These are phyloP conservation scores for Polyergus mexicanus DNA, from an alignment of 1,140 invertebrate species.

Conservation along the genomic window DNA sequence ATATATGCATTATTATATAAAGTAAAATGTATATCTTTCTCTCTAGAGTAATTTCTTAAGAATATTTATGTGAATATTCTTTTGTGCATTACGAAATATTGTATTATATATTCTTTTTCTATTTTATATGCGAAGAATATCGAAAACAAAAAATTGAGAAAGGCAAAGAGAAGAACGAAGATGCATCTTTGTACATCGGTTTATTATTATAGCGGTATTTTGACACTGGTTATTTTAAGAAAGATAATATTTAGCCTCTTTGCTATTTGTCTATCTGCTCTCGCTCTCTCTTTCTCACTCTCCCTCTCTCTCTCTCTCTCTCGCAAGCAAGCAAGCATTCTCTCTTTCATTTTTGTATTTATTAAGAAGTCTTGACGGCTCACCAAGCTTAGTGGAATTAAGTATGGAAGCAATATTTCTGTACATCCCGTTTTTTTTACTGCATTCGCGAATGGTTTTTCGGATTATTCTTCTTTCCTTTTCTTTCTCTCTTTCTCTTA, in stretches of 20 bases:
- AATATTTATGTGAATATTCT: slow-evolving; percentile 26
- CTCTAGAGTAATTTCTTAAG: neutral
- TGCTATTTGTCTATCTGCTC: slow-evolving; percentile 71
- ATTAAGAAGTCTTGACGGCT: slow-evolving; percentile 74
- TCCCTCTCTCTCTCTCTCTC: slow-evolving; percentile 23
- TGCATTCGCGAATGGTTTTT: slow-evolving; percentile 62
- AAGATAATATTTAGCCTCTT: slow-evolving; percentile 86
- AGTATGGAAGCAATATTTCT: slow-evolving; percentile 76
- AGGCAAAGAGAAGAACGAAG: slow-evolving; percentile 56
- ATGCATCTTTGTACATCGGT: slow-evolving; percentile 85
- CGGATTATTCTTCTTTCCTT: slow-evolving; percentile 47
- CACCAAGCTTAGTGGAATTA: slow-evolving; percentile 76
- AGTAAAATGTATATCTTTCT: neutral
- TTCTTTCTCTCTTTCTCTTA: slow-evolving; percentile 26
- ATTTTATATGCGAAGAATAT: slow-evolving; percentile 29
- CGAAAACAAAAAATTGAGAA: slow-evolving; percentile 42
- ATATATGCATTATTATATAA: slow-evolving; percentile 12
- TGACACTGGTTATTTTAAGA: slow-evolving; percentile 86
- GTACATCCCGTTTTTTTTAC: slow-evolving; percentile 68
- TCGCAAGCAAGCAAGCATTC: slow-evolving; percentile 45
- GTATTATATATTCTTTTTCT: neutral
- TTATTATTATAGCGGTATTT: slow-evolving; percentile 85
- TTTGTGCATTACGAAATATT: neutral
- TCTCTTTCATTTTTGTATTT: slow-evolving; percentile 68
- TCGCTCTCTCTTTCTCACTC: slow-evolving; percentile 38